A percentile compares a stretch with the other conserved stretches of the same genome.
Evolutionary conservation across 2,113 vertebrate species (phyloP).

Genomic region (Tragulus kanchil): DNA sequence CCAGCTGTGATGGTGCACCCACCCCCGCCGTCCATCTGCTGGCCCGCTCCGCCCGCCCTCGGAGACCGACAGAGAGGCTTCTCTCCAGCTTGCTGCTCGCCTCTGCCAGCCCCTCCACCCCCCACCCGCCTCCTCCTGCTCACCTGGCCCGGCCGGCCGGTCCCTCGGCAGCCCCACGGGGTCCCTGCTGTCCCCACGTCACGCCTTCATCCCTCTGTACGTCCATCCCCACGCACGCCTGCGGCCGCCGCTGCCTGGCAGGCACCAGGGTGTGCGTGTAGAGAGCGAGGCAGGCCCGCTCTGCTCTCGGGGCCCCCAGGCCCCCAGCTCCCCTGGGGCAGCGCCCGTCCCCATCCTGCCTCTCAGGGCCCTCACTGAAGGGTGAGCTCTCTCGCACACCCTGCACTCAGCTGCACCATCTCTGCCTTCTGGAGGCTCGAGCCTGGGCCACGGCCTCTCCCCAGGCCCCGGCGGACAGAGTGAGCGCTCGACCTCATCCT

Average conservation of each 20-base stretch:
- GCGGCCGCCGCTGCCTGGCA: not conserved
- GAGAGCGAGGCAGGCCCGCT: not conserved
- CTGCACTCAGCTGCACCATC: not conserved
- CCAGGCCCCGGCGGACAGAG: not conserved
- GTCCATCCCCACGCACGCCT: fast-evolving
- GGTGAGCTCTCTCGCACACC: not conserved
- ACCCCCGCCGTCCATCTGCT: conserved; percentile 48
- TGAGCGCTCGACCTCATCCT: not conserved
- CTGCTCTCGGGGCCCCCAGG: not conserved
- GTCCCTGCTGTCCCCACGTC: not conserved
- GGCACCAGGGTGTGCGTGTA: not conserved
- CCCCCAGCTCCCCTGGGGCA: fast-evolving
- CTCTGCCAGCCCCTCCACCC: not conserved
- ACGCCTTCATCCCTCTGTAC: not conserved
- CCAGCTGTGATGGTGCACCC: conserved; percentile 72
- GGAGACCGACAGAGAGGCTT: not conserved
- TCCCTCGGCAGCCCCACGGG: not conserved
- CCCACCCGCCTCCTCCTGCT: not conserved
- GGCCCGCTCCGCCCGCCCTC: not conserved
- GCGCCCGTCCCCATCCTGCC: not conserved
- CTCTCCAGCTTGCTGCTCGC: not conserved
- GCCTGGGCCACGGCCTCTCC: not conserved
- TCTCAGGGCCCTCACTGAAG: not conserved
- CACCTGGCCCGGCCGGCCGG: not conserved
- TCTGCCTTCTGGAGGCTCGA: not conserved